Conservation (phyloP, 2,888 invertebrate species). For the Acanthopleura granulata region DNA sequence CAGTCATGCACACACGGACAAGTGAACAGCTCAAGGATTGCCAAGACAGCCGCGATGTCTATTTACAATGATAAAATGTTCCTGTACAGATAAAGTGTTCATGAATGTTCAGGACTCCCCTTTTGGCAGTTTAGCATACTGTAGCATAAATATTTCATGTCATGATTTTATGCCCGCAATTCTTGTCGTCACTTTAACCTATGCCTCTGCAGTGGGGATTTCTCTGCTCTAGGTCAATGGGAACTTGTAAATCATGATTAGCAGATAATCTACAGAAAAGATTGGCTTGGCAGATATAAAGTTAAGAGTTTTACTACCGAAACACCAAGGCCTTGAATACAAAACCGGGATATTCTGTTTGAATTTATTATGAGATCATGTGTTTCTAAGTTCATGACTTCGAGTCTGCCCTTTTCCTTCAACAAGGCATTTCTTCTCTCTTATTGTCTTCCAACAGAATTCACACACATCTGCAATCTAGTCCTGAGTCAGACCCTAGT, state of each 20-base stretch:
- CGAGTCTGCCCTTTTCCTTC: no score
- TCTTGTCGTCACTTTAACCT: no score
- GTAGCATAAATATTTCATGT: not conserved
- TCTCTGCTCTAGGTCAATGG: no score
- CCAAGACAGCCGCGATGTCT: not conserved
- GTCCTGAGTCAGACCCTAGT: no score
- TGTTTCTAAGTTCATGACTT: not conserved
- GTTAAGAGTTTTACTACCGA: not conserved
- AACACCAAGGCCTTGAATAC: not conserved
- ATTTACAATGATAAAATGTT: conserved; percentile 14
- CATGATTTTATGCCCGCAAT: no score
- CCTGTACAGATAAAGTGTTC: not conserved
- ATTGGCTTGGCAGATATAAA: no score
- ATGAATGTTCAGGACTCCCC: not conserved
- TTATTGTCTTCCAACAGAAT: no score
- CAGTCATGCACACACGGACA: not conserved
- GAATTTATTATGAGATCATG: not conserved
- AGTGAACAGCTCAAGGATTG: not conserved
- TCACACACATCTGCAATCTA: no score
- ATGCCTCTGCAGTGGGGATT: no score
- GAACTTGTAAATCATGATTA: no score
- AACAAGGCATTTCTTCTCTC: no score
- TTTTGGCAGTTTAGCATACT: not conserved
- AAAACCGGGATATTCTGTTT: conserved; percentile 1
- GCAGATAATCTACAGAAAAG: no score